phyloP scores from a whole-genome alignment of 2,888 invertebrate genomes.

The Prosopocoilus inquinatus region DNA sequence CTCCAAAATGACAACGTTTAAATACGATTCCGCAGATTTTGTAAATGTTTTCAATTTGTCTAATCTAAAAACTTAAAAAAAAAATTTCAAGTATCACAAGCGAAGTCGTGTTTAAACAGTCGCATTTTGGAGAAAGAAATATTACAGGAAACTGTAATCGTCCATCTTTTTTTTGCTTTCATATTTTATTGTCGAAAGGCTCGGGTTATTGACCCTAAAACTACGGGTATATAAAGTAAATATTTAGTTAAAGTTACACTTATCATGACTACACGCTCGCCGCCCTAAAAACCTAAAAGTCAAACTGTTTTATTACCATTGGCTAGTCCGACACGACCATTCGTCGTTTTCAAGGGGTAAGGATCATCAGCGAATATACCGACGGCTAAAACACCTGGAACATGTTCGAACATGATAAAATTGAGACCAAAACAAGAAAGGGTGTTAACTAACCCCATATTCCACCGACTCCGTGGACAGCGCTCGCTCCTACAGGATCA shows the following conservation, averaged over 20 bases:
- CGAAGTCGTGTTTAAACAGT: too few relatives aligned
- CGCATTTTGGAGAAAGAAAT: too few relatives aligned
- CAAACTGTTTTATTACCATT: slow-evolving; percentile 56
- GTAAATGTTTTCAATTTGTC: too few relatives aligned
- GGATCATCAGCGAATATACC: slow-evolving; percentile 89
- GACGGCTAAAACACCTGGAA: slow-evolving; percentile 79
- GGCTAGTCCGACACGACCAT: slow-evolving; percentile 70
- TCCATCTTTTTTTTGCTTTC: too few relatives aligned
- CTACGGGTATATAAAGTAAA: background rate
- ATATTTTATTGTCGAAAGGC: too few relatives aligned
- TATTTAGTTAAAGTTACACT: background rate
- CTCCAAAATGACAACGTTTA: too few relatives aligned
- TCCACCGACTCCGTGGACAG: slow-evolving; percentile 82
- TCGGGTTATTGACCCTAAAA: background rate
- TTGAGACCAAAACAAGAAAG: background rate
- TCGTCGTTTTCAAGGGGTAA: slow-evolving; percentile 75
- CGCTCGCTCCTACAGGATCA: slow-evolving; percentile 88
- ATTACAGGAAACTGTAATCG: too few relatives aligned
- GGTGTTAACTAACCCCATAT: slow-evolving; percentile 60
- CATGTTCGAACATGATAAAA: slow-evolving; percentile 8
- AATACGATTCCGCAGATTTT: too few relatives aligned
- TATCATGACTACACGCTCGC: background rate
- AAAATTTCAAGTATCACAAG: too few relatives aligned
- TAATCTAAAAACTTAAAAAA: too few relatives aligned
- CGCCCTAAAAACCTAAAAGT: background rate